Evolutionary conservation across 2,113 vertebrate species (phyloP).

Genomic region (Prinia subflava): DNA sequence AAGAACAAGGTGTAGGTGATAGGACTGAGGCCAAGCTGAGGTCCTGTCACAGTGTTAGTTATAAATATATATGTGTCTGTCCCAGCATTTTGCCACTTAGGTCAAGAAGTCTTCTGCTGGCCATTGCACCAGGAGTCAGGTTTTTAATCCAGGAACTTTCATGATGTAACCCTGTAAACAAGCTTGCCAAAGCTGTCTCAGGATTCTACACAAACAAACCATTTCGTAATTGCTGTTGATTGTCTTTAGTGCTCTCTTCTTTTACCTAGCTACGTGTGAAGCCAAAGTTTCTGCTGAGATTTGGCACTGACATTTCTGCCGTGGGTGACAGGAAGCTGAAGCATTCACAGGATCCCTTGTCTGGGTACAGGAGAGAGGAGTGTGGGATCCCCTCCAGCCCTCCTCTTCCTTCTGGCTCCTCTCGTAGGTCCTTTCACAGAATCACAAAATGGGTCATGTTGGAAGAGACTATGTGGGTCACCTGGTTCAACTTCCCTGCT

Average conservation of each 20-base stretch:
- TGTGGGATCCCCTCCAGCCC: not conserved
- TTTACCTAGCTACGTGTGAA: not conserved
- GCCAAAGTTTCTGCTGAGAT: not conserved
- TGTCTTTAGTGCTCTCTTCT: not conserved
- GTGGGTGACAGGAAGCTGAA: not conserved
- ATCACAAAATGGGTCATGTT: not conserved
- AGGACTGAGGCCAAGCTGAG: not conserved
- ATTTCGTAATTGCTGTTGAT: not conserved
- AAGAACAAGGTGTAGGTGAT: not conserved
- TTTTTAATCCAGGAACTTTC: not conserved
- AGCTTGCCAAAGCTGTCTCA: not conserved
- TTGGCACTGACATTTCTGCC: accelerated
- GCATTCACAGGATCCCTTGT: not conserved
- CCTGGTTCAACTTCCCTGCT: not conserved
- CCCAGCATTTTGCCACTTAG: not conserved
- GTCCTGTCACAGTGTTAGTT: not conserved
- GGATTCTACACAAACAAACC: not conserved
- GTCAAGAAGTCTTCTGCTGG: not conserved
- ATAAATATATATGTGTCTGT: not conserved
- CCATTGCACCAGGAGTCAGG: not conserved
- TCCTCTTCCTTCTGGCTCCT: not conserved
- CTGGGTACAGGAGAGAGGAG: not conserved
- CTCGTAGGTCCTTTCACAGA: not conserved
- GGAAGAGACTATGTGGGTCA: not conserved
- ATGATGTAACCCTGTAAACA: not conserved